Evolutionary conservation across 2,113 vertebrate species (phyloP), one percentile per base, ranked within the genome.

Genomic region (Cettia cetti): DNA sequence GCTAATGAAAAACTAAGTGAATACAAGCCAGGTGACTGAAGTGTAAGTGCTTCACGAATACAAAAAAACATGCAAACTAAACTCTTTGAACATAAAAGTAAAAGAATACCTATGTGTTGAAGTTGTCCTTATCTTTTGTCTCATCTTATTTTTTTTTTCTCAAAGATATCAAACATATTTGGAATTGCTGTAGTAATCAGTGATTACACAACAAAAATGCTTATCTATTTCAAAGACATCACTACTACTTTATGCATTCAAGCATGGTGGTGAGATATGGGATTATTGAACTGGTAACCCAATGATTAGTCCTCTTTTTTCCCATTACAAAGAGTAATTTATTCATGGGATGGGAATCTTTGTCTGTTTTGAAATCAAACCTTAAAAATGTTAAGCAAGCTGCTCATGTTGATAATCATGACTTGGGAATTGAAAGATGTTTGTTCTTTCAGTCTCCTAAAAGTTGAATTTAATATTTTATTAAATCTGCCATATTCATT

Each of bases 331-430:
- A 60, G 24, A 69, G 71, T 87, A 89, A 96, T 95, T 94, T 96
- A 96, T 97, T 97, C 52, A 96, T 97, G 86, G 83, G 72, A 45
- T 96, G 84, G 77, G 88, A 97, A 87, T 92, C 71, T 79, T 85
- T 78, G 70, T 82, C 86, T 91, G 52, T 95, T 95, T 89, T 91
- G 54, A 95, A 93, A 70, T 92, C 89, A 91, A 86, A 82, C 39
- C 22, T 71, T 91, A 75, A 95, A 92, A 93, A 52, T 78, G 63
- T 90, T 86, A 94, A 90, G 56, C 81, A 96, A 93, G 63, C 40
- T 89, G 65, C 78, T 96, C 68, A 66, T 86, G 76, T 91, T 96
- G 96, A 69, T 96, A 97, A 94, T 97, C 82, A 96, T 95, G 75
- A 91, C 94, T 63, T 94, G 95, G 94, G 95, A 97, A 94, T 90